Evolutionary conservation across 2,113 vertebrate genomes (phyloP).

Genomic region (Galeopterus variegatus): DNA sequence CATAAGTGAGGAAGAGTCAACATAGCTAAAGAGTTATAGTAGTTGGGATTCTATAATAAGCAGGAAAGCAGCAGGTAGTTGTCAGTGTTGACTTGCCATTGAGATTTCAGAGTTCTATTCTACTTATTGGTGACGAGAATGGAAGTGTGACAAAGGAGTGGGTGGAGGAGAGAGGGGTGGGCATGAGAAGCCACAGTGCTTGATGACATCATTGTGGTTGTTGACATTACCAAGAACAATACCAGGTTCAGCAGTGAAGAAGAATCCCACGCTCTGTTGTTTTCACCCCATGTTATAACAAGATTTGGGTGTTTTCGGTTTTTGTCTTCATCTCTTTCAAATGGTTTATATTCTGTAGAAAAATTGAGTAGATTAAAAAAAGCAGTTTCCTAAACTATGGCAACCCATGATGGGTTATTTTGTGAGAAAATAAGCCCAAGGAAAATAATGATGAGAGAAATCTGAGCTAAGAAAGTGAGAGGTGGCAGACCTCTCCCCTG

Average conservation of each 20-base stretch:
- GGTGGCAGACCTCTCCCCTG: background rate
- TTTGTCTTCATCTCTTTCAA: constrained; percentile 3
- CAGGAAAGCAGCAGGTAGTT: background rate
- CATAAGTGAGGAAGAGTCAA: background rate
- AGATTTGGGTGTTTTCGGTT: background rate
- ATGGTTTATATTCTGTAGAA: background rate
- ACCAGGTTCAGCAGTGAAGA: background rate
- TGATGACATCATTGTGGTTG: background rate
- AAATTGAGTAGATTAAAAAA: background rate
- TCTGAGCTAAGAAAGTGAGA: background rate
- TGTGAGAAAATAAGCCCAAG: background rate
- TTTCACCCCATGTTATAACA: background rate
- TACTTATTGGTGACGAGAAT: background rate
- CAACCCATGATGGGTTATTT: background rate
- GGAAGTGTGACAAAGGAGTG: background rate
- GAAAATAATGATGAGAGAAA: background rate
- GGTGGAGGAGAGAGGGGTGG: background rate
- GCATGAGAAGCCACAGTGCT: background rate
- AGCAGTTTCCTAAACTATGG: background rate
- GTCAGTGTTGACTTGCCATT: background rate
- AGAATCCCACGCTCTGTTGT: background rate
- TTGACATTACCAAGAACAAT: background rate
- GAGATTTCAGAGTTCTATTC: background rate
- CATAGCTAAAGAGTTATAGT: background rate
- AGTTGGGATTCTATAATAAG: background rate